Evolutionary conservation across 2,888 invertebrate genomes (phyloP).

Genomic region (Cylindroiulus punctatus): DNA sequence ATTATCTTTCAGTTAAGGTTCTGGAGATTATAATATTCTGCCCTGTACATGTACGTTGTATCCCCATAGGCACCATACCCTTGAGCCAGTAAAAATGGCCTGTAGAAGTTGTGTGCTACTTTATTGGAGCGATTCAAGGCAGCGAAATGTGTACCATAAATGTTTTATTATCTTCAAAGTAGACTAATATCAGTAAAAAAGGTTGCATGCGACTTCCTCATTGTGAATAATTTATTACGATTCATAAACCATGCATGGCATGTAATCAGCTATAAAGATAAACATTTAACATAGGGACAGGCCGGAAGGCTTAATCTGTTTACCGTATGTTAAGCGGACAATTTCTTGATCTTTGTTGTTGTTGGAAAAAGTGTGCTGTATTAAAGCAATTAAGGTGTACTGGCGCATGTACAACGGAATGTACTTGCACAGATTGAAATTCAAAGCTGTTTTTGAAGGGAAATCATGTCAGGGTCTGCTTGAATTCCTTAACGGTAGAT

Average conservation of each 20-base stretch:
- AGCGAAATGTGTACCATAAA: slow-evolving; percentile 47
- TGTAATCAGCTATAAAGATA: slow-evolving; percentile 47
- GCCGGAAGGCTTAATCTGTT: slow-evolving; percentile 17
- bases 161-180: slow-evolving; percentile 47
- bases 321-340: slow-evolving; percentile 8
- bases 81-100: slow-evolving; percentile 24
- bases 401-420: background rate
- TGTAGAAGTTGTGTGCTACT: slow-evolving; percentile 28
- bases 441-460: background rate
- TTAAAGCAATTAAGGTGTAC: background rate
- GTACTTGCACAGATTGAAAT: background rate
- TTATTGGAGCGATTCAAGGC: slow-evolving; percentile 45
- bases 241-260: slow-evolving; percentile 45
- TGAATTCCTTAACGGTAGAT: background rate
- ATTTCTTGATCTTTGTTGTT: background rate
- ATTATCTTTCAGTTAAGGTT: background rate
- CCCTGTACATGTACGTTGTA: background rate
- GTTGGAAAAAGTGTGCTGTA: background rate
- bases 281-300: slow-evolving; percentile 6
- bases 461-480: too few relatives aligned
- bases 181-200: slow-evolving; percentile 43
- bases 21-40: background rate
- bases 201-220: slow-evolving; percentile 31
- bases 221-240: slow-evolving; percentile 43
- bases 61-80: slow-evolving; percentile 39